Conservation (phyloP, 2,797 vertebrate genomes). For the Tangara arthus region DNA sequence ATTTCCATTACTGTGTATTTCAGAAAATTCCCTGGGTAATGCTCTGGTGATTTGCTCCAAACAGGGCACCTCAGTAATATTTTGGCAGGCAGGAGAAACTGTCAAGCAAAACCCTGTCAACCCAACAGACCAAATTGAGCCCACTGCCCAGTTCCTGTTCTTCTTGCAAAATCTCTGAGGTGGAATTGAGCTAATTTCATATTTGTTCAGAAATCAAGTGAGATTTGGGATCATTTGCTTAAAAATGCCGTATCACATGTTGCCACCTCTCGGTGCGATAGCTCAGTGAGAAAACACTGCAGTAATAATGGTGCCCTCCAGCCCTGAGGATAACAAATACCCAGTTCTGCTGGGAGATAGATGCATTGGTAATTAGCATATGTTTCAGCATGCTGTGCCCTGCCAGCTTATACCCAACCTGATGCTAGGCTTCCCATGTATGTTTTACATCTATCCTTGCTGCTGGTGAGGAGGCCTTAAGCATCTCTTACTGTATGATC, state of each 20-base stretch:
- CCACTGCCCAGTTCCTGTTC: not conserved
- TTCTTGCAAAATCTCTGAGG: not conserved
- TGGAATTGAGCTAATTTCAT: not conserved
- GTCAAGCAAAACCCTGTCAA: not conserved
- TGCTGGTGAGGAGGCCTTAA: not conserved
- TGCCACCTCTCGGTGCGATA: not conserved
- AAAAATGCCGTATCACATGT: not conserved
- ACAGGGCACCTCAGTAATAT: not conserved
- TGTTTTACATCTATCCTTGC: not conserved
- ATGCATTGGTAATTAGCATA: not conserved
- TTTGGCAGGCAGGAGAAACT: slow-evolving; percentile 1
- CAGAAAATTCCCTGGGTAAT: slow-evolving; percentile 9
- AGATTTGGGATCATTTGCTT: not conserved
- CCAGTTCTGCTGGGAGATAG: not conserved
- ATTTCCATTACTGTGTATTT: slow-evolving; percentile 31
- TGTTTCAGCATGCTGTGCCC: not conserved
- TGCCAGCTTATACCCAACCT: not conserved
- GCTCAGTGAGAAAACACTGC: not conserved
- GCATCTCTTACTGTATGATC: not conserved
- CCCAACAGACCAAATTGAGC: not conserved
- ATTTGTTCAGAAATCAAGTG: not conserved
- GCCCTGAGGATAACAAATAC: not conserved
- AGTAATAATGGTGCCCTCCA: not conserved
- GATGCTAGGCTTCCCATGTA: not conserved
- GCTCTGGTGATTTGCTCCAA: not conserved